phyloP scores from a whole-genome alignment of 2,888 invertebrate genomes.

The Apoda limacodes region DNA sequence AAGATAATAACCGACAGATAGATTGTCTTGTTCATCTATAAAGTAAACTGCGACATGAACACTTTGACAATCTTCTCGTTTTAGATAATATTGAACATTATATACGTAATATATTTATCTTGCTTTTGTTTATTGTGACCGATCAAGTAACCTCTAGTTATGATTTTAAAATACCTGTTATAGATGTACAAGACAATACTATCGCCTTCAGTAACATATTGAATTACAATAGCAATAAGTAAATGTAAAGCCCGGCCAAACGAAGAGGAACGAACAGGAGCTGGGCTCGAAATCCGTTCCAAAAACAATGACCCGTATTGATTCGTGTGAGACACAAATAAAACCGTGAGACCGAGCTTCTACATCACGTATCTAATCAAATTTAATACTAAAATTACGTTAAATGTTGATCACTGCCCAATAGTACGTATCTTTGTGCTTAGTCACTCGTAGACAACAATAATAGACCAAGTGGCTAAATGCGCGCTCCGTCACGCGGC shows the following conservation, averaged over 20 bases:
- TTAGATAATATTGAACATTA: too few species aligned
- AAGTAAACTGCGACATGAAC: too few species aligned
- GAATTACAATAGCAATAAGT: conserved; percentile 56
- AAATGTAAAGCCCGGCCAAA: conserved; percentile 36
- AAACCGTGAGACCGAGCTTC: conserved; percentile 49
- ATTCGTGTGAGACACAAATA: conserved; percentile 53
- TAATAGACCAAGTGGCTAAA: conserved; percentile 51
- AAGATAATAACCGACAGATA: too few species aligned
- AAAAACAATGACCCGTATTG: conserved; percentile 61
- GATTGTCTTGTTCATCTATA: too few species aligned
- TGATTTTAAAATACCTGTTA: conserved; percentile 41
- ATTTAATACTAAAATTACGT: conserved; percentile 65
- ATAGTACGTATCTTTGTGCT: conserved; percentile 69
- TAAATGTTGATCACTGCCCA: conserved; percentile 70
- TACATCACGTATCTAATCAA: conserved; percentile 57
- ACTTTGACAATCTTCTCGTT: too few species aligned
- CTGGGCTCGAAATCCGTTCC: conserved; percentile 39
- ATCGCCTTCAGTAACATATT: conserved; percentile 46
- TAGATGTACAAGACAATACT: conserved; percentile 28
- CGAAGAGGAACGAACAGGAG: conserved; percentile 33
- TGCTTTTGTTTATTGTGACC: too few species aligned
- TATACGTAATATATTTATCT: too few species aligned
- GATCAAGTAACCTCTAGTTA: conserved; percentile 49
- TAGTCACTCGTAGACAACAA: conserved; percentile 64
- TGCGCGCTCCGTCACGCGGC: conserved; percentile 52